Percentiles rank a stretch among this genome's conserved stretches.
Conservation (phyloP, 2,113 vertebrate genomes). For the Gymnarchus niloticus region DNA sequence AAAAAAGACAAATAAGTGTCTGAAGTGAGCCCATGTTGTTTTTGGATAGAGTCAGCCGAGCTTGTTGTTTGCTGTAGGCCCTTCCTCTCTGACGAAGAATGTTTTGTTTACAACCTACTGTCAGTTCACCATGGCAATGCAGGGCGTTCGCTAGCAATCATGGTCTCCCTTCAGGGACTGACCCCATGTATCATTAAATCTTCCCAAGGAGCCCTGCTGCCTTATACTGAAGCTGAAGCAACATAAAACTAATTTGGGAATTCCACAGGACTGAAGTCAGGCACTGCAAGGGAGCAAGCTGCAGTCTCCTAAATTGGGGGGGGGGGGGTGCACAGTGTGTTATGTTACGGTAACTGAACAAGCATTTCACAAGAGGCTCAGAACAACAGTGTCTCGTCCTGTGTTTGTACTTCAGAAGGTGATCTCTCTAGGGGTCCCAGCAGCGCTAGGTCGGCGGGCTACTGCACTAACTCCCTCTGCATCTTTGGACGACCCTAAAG, state of each 20-base stretch:
- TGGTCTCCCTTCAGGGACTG: not conserved
- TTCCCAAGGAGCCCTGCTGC: not conserved
- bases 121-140: conserved; percentile 10
- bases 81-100: not conserved
- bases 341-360: not conserved
- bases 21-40: not conserved
- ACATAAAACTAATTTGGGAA: conserved; percentile 23
- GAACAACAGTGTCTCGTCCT: not conserved
- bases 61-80: not conserved
- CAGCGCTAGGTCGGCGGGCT: not conserved
- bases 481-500: conserved; percentile 61
- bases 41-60: not conserved
- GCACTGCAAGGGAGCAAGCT: not conserved
- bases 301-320: not conserved
- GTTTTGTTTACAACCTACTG: conserved; percentile 15
- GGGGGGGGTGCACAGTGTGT: not conserved
- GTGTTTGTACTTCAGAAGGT: conserved; percentile 1
- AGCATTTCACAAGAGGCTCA: not conserved
- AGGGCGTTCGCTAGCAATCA: not conserved
- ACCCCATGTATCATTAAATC: not conserved
- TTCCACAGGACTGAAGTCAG: conserved; percentile 23
- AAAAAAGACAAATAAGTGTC: not conserved
- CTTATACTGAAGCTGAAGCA: not conserved
- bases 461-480: conserved; percentile 62
- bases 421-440: not conserved